A percentile compares a stretch with the other conserved stretches of the same genome.
These are phyloP conservation scores for Diplazon laetatorius DNA, from an alignment of 2,888 invertebrate species.

Conservation along the genomic window DNA sequence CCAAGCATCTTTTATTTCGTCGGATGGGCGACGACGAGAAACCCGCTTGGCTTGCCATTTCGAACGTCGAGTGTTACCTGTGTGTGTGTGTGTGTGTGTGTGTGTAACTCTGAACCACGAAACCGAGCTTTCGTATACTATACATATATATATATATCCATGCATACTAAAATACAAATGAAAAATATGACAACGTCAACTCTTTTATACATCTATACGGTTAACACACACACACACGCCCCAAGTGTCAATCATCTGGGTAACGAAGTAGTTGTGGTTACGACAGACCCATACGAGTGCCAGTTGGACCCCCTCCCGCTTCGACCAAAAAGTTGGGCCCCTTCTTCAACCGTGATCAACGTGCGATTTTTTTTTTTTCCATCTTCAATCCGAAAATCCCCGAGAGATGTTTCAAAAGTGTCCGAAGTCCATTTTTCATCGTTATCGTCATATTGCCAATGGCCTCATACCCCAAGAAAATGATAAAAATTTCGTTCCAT, in stretches of 20 bases:
- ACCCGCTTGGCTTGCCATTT: conserved; percentile 18
- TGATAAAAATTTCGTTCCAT: neutral
- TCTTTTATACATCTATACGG: conserved; percentile 66
- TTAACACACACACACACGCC: conserved; percentile 58
- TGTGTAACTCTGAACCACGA: conserved; percentile 34
- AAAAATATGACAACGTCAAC: conserved; percentile 66
- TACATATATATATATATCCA: too few relatives aligned
- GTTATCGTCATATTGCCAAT: conserved; percentile 11
- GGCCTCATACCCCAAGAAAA: neutral
- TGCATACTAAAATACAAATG: conserved; percentile 63
- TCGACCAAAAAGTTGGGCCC: conserved; percentile 40
- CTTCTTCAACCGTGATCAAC: conserved; percentile 55
- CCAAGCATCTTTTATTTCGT: conserved; percentile 38
- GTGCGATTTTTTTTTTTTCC: conserved; percentile 58
- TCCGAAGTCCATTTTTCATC: too few relatives aligned
- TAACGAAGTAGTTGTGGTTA: conserved; percentile 61
- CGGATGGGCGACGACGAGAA: conserved; percentile 24
- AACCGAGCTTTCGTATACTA: conserved; percentile 40
- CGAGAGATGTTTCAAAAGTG: too few relatives aligned
- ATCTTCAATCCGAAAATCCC: conserved; percentile 16
- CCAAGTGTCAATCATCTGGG: conserved; percentile 66
- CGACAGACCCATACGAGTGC: conserved; percentile 46
- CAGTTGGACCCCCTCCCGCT: conserved; percentile 54
- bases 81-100: conserved; percentile 5
- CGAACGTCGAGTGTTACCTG: conserved; percentile 40